phyloP scores from a whole-genome alignment of 2,888 invertebrate species.

The Hypselothyrea guttata region DNA sequence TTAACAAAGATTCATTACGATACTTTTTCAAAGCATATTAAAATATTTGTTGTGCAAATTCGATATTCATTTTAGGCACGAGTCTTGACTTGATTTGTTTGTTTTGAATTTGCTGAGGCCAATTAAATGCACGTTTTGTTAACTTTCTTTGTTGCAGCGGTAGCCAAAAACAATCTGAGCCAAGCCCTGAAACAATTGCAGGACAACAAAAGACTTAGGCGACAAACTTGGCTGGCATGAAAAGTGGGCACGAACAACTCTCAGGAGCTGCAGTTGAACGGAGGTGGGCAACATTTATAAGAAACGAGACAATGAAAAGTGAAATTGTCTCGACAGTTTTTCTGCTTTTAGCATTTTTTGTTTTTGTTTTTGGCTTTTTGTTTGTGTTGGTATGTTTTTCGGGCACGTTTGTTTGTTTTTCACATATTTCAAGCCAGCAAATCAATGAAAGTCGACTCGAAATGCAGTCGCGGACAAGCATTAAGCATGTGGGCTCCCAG shows the following conservation, averaged over 20 bases:
- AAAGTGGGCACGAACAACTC: constrained; percentile 21
- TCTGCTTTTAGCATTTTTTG: constrained; percentile 44
- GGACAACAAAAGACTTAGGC: constrained; percentile 51
- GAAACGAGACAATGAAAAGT: constrained; percentile 56
- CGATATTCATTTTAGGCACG: no score
- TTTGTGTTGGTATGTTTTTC: constrained; percentile 12
- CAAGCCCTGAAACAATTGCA: constrained; percentile 25
- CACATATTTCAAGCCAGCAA: constrained; percentile 41
- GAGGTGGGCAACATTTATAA: not conserved
- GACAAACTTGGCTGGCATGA: constrained; percentile 41
- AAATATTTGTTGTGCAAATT: no score
- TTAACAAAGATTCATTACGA: no score
- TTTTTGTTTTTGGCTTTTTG: constrained; percentile 27
- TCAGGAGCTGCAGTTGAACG: not conserved
- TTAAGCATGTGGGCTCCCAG: constrained; percentile 36
- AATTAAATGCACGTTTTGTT: constrained; percentile 22
- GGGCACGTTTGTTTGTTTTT: constrained; percentile 54
- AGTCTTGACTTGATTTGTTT: constrained; percentile 4
- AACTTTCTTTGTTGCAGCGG: constrained; percentile 28
- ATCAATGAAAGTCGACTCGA: constrained; percentile 60
- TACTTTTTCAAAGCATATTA: no score
- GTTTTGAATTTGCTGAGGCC: constrained; percentile 16
- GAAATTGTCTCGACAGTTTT: constrained; percentile 67
- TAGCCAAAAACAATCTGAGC: constrained; percentile 5
- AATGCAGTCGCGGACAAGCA: constrained; percentile 36